Base-by-base conservation (phyloP, 2,888 invertebrate genomes). In the Luffia ferchaultella region DNA sequence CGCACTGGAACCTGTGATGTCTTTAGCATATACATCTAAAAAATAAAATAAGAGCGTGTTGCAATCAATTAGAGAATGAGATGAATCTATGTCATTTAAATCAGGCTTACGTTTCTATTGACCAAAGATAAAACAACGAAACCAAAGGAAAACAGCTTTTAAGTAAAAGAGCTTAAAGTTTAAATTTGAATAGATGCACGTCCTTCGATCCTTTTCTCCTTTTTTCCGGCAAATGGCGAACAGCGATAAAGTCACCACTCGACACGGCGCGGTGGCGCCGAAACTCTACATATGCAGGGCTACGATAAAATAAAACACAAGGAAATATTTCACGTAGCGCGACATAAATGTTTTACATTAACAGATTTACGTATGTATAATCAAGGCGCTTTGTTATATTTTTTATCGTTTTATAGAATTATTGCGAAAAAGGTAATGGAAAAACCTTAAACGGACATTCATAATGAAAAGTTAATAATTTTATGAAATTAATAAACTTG, bases 221-320 rank as follows among this genome's bases (percentile, higher is more conserved):
- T 54, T n/a, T n/a, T n/a, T 60, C 2, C 15, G 49, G 19, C 60
- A 62, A 67, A 64, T 62, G 57, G 55, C 54, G 62, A 60, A 59
- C 57, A 55, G 58, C 62, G 68, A 70, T 71, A 72, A 67, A 71
- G 68, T 64, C 62, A 54, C 53, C 57, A 55, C 60, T 52, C n/a
- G n/a, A 60, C 15, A 40, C 48, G 18, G 42, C 48, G 3, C 15
- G 42, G 42, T 18, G 42, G 48, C 42, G 19, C 41, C 41, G 18
- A 30, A 19, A 42, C 42, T 41, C 51, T 62, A 62, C 62, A 65
- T 62, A 65, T 68, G 67, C 67, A 64, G 60, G 62, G 63, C 60
- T 58, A 61, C 59, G 70, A 70, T 70, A 70, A 64, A 66, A 62
- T 63, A 63, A 62, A 62, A 62, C 64, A 64, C 64, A 64, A 65